Base-by-base conservation (phyloP, 2,888 invertebrate genomes). In the Choreutis nemorana region DNA sequence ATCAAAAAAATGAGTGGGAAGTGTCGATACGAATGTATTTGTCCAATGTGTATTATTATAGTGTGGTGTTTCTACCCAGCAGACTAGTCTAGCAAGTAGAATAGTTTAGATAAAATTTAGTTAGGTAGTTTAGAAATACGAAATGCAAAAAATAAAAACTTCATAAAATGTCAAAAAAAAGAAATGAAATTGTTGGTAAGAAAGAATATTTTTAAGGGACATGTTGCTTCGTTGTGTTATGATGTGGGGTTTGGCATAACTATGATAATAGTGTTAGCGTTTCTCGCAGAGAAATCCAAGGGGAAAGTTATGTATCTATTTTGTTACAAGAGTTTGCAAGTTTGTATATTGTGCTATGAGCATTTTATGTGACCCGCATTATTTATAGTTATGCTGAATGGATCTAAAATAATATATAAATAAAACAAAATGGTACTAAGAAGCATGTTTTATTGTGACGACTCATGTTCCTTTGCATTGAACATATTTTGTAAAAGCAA, bases 151-250 rank as follows among this genome's bases (percentile, higher is more conserved):
- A 78, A 67, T 54, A 73, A 75, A 68, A 78, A 71, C 64, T 67
- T 67, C 60, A 77, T 72, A 79, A 78, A 77, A 75, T 72, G 67
- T 73, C 79, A 77, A 79, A 79, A 77, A 73, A 79, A 68, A n/a
- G 68, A 64, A 68, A 80, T 77, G 78, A 82, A 81, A 80, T 81
- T 81, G 81, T 82, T 77, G 75, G 73, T 81, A 81, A 81, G 80
- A 81, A 79, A 81, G 81, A 80, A 73, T 82, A 82, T 83, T 83
- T 83, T 83, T 82, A 81, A 77, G 75, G 77, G 63, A 75, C 73
- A 75, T 77, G 77, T 79, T 73, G 79, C 80, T 77, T 78, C 70
- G 72, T 78, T 78, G 68, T 70, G 73, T 79, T 78, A 70, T 63
- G 67, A 55, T 59, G 65, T 67, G 68, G 51, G 64, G 67, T 80